Conservation (phyloP, 2,113 vertebrate genomes). For the Agelaius tricolor region DNA sequence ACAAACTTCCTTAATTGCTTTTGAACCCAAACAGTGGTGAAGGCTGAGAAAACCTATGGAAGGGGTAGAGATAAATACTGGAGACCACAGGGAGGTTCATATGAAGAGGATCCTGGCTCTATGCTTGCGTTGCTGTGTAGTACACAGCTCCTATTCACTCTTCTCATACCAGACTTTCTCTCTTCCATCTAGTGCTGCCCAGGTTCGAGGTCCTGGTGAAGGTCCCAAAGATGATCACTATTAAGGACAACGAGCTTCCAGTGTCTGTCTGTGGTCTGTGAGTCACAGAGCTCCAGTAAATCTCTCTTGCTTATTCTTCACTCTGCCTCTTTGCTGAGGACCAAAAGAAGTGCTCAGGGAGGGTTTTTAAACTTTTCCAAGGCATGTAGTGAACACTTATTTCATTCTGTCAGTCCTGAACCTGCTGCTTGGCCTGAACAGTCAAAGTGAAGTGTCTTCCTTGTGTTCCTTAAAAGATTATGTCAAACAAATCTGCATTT, state of each 20-base stretch:
- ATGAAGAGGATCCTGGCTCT: not conserved
- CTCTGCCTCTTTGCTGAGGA: not conserved
- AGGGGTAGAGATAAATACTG: not conserved
- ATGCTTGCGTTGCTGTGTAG: not conserved
- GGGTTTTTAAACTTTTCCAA: not conserved
- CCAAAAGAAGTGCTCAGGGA: not conserved
- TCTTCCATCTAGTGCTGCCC: conserved; percentile 69
- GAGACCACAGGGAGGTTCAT: not conserved
- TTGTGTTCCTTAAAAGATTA: not conserved
- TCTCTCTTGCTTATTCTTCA: not conserved
- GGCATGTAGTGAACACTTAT: not conserved
- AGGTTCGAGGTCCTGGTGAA: conserved; percentile 72
- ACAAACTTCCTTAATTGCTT: not conserved
- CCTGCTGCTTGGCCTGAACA: not conserved
- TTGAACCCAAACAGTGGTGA: not conserved
- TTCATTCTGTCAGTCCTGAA: not conserved
- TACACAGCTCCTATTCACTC: not conserved
- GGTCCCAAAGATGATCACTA: conserved; percentile 59
- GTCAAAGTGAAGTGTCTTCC: not conserved
- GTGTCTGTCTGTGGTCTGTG: conserved; percentile 71
- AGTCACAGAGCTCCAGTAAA: conserved; percentile 44
- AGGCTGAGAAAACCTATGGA: not conserved
- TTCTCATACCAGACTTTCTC: not conserved
- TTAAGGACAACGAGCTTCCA: conserved; percentile 57
- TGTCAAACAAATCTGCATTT: not conserved